Conservation (phyloP, 2,113 vertebrate species). For the Hippocampus mohnikei region DNA sequence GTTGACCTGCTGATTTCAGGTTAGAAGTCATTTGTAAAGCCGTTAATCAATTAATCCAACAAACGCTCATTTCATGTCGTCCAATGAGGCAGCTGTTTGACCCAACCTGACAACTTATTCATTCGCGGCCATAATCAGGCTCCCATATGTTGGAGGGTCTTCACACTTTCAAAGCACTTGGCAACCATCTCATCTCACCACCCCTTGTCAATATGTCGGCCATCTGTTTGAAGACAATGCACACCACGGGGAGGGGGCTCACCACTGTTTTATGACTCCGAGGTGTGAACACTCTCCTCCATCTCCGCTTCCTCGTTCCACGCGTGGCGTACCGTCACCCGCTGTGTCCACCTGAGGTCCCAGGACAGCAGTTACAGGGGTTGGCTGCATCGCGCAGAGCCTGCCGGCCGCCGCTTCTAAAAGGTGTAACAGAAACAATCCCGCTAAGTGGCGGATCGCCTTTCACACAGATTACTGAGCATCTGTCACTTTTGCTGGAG, state of each 20-base stretch:
- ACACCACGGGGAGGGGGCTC: slow-evolving; percentile 36
- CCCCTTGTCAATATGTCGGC: slow-evolving; percentile 60
- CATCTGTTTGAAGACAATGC: slow-evolving; percentile 66
- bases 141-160: slow-evolving; percentile 60
- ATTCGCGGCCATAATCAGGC: slow-evolving; percentile 35
- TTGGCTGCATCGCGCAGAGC: slow-evolving; percentile 59
- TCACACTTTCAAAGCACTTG: slow-evolving; percentile 43
- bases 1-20: background rate
- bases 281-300: slow-evolving; percentile 52
- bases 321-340: slow-evolving; percentile 36
- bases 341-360: slow-evolving; percentile 68
- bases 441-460: slow-evolving; percentile 71
- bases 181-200: slow-evolving; percentile 52
- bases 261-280: slow-evolving; percentile 48
- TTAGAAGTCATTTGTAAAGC: background rate
- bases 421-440: slow-evolving; percentile 76
- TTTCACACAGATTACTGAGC: slow-evolving; percentile 75
- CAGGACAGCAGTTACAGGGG: slow-evolving; percentile 65
- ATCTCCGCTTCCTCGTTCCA: background rate
- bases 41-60: background rate
- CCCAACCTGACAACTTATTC: slow-evolving; percentile 29
- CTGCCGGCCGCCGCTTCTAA: slow-evolving; percentile 61
- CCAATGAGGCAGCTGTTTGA: slow-evolving; percentile 49
- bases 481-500: slow-evolving; percentile 68
- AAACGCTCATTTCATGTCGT: background rate